Percentiles rank a stretch among this genome's conserved stretches.
phyloP scores from a whole-genome alignment of 1,140 invertebrate species.

The Cotesia glomerata region DNA sequence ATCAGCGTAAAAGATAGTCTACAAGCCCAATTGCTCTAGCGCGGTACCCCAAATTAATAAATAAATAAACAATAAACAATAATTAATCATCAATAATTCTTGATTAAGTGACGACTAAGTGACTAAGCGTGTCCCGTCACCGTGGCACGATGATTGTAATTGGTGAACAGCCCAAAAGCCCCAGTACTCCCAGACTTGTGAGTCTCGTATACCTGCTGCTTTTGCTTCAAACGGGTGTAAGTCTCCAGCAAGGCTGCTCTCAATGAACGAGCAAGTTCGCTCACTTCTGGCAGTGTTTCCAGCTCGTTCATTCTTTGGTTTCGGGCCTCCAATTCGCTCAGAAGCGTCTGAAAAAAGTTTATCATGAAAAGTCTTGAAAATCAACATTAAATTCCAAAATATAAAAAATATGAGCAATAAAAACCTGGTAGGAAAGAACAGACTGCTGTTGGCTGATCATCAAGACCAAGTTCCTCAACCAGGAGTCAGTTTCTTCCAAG shows the following conservation, averaged over 20 bases:
- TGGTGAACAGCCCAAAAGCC: slow-evolving; percentile 50
- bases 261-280: slow-evolving; percentile 48
- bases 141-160: slow-evolving; percentile 45
- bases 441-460: slow-evolving; percentile 43
- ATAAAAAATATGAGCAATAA: slow-evolving; percentile 11
- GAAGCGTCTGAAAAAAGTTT: slow-evolving; percentile 44
- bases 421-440: slow-evolving; percentile 45
- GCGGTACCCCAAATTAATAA: slow-evolving; percentile 2
- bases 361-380: background rate
- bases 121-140: slow-evolving; percentile 52
- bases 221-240: slow-evolving; percentile 45
- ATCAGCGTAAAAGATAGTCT: slow-evolving; percentile 1
- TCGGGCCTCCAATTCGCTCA: slow-evolving; percentile 52
- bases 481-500: slow-evolving; percentile 69
- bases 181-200: slow-evolving; percentile 47
- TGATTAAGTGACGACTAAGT: background rate
- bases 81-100: slow-evolving; percentile 11
- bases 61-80: too few relatives aligned
- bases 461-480: slow-evolving; percentile 60
- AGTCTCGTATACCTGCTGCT: slow-evolving; percentile 59
- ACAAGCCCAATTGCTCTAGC: slow-evolving; percentile 15
- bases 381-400: background rate
- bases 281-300: slow-evolving; percentile 55
- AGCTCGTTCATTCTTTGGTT: slow-evolving; percentile 48
- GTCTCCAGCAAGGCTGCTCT: slow-evolving; percentile 52